Conservation (phyloP, 2,113 vertebrate genomes). For the Corythornis cristatus region DNA sequence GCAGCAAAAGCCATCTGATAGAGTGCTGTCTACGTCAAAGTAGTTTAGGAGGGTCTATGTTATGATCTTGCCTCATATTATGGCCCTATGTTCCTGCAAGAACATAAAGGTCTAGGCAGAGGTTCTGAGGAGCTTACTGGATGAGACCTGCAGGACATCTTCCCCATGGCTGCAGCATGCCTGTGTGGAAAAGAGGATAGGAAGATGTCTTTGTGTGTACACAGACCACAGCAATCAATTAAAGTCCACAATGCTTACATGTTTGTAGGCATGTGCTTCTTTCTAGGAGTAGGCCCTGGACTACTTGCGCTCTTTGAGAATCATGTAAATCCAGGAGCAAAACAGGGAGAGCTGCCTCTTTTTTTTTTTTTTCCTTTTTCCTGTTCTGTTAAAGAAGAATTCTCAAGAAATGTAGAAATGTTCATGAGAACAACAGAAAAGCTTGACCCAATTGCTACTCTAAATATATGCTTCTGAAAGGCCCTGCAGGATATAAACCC, state of each 20-base stretch:
- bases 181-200: background rate
- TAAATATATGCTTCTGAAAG: conserved; percentile 27
- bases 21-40: background rate
- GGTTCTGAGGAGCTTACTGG: background rate
- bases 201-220: accelerated
- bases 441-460: background rate
- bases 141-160: background rate
- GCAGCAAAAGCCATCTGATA: background rate
- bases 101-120: background rate
- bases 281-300: background rate
- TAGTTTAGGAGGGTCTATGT: background rate
- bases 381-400: background rate
- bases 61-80: background rate
- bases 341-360: background rate
- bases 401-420: background rate
- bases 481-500: conserved; percentile 30
- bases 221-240: background rate
- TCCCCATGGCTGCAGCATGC: accelerated
- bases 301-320: background rate
- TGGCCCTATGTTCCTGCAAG: background rate
- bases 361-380: background rate
- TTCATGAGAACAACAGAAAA: background rate
- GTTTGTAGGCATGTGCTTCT: background rate
- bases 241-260: background rate
- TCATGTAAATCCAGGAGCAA: accelerated